A percentile compares a stretch with the other conserved stretches of the same genome.
These are phyloP conservation scores for Anisognathus igniventris DNA, from an alignment of 2,797 vertebrate genomes.

Conservation along the genomic window DNA sequence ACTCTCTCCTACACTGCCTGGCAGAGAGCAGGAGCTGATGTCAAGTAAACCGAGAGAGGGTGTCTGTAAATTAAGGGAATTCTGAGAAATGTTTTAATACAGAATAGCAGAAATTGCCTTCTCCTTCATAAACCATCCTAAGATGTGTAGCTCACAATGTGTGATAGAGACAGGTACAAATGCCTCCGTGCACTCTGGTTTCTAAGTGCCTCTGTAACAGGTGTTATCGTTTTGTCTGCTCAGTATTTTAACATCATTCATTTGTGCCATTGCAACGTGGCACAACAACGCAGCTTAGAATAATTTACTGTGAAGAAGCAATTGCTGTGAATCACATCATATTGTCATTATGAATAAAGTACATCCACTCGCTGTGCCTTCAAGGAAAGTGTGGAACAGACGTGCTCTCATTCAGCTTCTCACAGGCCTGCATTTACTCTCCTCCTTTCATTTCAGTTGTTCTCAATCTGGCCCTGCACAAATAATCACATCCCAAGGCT, in stretches of 20 bases:
- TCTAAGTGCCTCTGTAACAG: conserved; percentile 62
- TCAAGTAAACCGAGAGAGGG: conserved; percentile 5
- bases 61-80: conserved; percentile 38
- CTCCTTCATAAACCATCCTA: conserved; percentile 53
- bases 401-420: conserved; percentile 27
- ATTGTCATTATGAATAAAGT: conserved; percentile 63
- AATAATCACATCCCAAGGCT: conserved; percentile 4
- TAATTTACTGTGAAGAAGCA: conserved; percentile 57
- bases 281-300: conserved; percentile 49
- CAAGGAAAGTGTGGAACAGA: conserved; percentile 17
- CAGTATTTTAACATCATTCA: conserved; percentile 67
- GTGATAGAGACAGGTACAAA: conserved; percentile 63
- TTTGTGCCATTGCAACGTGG: conserved; percentile 45
- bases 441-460: background rate
- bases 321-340: conserved; percentile 60
- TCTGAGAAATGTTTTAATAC: conserved; percentile 55
- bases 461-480: background rate
- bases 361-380: background rate
- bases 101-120: conserved; percentile 58
- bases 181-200: conserved; percentile 1
- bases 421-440: background rate
- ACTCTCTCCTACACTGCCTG: background rate
- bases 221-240: conserved; percentile 60
- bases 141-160: conserved; percentile 40
- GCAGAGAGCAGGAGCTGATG: conserved; percentile 13